Evolutionary conservation across 2,113 vertebrate genomes (phyloP).

Genomic region (Odontophorus gujanensis): DNA sequence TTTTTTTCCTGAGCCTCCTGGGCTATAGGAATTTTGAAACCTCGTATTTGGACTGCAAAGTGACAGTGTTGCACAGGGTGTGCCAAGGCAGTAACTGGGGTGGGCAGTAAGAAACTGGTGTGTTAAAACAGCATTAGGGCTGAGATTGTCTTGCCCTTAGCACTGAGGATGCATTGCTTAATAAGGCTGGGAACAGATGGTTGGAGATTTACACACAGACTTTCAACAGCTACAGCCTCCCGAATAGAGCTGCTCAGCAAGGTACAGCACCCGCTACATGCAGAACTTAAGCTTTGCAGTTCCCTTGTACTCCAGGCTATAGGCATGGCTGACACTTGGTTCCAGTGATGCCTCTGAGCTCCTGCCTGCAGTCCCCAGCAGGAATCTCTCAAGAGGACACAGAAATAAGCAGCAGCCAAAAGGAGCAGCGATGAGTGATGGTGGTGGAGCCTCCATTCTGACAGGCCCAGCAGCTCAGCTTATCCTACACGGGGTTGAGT

Average conservation of each 20-base stretch:
- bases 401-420: neutral
- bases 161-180: neutral
- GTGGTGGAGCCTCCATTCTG: fast-evolving
- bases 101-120: neutral
- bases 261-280: fast-evolving
- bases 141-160: neutral
- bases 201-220: neutral
- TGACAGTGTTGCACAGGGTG: neutral
- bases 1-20: neutral
- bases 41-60: neutral
- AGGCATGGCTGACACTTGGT: neutral
- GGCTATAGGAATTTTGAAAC: neutral
- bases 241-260: neutral
- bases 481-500: fast-evolving
- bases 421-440: neutral
- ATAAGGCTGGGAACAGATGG: neutral
- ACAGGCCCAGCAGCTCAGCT: neutral
- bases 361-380: neutral
- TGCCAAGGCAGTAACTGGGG: neutral
- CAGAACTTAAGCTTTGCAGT: neutral
- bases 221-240: neutral
- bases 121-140: neutral
- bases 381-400: neutral
- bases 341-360: neutral
- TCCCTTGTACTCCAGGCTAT: neutral